phyloP scores from a whole-genome alignment of 2,888 invertebrate species.

The Apamea sordens region DNA sequence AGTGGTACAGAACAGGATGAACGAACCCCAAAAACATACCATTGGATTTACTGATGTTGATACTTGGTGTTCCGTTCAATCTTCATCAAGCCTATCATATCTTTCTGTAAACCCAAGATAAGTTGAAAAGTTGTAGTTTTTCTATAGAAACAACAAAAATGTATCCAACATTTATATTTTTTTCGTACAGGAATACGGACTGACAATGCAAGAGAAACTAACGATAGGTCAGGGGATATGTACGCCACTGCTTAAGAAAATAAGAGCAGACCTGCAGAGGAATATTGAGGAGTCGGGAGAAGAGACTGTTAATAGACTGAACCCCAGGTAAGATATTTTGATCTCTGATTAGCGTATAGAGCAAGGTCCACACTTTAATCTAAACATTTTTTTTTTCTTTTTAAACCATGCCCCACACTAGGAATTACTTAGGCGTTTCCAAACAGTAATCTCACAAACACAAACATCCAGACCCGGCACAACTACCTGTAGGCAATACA shows the following conservation, averaged over 20 bases:
- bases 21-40: not conserved
- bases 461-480: no score
- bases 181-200: conserved; percentile 96
- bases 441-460: no score
- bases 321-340: conserved; percentile 92
- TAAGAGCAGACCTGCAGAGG: conserved; percentile 97
- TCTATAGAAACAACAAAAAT: not conserved
- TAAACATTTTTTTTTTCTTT: no score
- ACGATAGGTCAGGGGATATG: conserved; percentile 99
- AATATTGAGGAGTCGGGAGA: conserved; percentile 97
- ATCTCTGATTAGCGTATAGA: not conserved
- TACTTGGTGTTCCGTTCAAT: not conserved
- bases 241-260: conserved; percentile 98
- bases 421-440: no score
- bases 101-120: not conserved
- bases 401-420: no score
- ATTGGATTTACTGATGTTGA: not conserved
- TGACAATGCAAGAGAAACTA: conserved; percentile 98
- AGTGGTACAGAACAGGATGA: not conserved
- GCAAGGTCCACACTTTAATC: not conserved
- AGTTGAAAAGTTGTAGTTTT: no score
- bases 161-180: not conserved
- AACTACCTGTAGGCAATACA: no score
- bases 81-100: not conserved
- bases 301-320: conserved; percentile 98